phyloP scores from a whole-genome alignment of 2,113 vertebrate genomes.

The Saguinus imperator region DNA sequence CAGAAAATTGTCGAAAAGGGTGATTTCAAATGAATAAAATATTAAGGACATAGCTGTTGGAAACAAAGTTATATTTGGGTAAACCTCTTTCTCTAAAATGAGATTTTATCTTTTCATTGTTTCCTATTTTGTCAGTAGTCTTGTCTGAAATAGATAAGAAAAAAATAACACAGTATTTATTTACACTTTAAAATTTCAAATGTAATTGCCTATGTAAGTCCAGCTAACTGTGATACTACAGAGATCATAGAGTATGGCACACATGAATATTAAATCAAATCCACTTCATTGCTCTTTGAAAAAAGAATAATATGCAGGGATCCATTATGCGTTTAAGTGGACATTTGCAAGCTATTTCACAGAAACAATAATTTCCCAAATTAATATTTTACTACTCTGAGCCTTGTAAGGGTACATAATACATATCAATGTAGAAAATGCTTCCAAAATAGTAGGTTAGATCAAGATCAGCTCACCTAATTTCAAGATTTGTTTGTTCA shows the following conservation, averaged over 20 bases:
- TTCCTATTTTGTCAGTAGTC: background rate
- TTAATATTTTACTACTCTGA: background rate
- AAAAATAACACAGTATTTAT: background rate
- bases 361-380: conserved; percentile 30
- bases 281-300: background rate
- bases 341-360: background rate
- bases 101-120: conserved; percentile 2
- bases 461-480: background rate
- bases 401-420: background rate
- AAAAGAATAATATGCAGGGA: background rate
- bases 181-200: background rate
- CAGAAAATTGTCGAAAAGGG: conserved; percentile 42
- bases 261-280: conserved; percentile 10
- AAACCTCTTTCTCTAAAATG: conserved; percentile 32
- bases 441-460: background rate
- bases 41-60: background rate
- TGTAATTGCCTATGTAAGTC: background rate
- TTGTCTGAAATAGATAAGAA: background rate
- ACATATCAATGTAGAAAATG: background rate
- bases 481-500: conserved; percentile 30
- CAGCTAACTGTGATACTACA: background rate
- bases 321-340: background rate
- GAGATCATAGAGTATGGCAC: background rate
- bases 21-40: conserved; percentile 58
- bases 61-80: conserved; percentile 32